Percentiles rank a stretch among this genome's conserved stretches.
phyloP scores from a whole-genome alignment of 1,140 invertebrate species.

The Aphis gossypii region DNA sequence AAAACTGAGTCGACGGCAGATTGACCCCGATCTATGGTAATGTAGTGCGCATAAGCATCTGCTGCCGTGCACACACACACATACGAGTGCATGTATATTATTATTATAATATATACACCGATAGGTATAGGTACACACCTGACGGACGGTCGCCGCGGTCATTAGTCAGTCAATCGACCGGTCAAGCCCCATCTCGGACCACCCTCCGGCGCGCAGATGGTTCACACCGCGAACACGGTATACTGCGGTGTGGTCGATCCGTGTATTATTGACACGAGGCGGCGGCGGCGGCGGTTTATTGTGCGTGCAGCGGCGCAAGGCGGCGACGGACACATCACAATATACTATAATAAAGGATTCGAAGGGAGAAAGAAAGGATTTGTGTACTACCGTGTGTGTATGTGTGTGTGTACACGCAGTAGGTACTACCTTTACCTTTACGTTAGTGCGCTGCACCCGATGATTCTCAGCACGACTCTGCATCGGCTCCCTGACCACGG shows the following conservation, averaged over 20 bases:
- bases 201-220: conserved; percentile 56
- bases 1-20: not conserved
- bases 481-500: not conserved
- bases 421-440: not conserved
- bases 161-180: conserved; percentile 57
- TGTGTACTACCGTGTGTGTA: not conserved
- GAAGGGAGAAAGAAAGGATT: conserved; percentile 24
- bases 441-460: not conserved
- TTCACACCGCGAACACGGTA: conserved; percentile 2
- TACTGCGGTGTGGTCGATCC: not conserved
- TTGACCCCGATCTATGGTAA: conserved; percentile 37
- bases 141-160: conserved; percentile 35
- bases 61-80: not conserved
- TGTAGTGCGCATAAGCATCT: conserved; percentile 10
- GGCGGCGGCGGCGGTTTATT: conserved; percentile 10
- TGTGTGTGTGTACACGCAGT: not conserved
- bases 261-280: not conserved
- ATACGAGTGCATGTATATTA: not conserved
- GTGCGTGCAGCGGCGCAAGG: not conserved
- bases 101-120: not conserved
- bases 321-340: not conserved
- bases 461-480: conserved; percentile 37
- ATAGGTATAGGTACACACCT: not conserved
- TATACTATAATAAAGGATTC: not conserved
- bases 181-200: conserved; percentile 49